Percentiles rank a stretch among this genome's conserved stretches.
Evolutionary conservation across 37 sponge, comb jelly and placozoan genomes (phyloP).

Genomic region (Mnemiopsis leidyi): DNA sequence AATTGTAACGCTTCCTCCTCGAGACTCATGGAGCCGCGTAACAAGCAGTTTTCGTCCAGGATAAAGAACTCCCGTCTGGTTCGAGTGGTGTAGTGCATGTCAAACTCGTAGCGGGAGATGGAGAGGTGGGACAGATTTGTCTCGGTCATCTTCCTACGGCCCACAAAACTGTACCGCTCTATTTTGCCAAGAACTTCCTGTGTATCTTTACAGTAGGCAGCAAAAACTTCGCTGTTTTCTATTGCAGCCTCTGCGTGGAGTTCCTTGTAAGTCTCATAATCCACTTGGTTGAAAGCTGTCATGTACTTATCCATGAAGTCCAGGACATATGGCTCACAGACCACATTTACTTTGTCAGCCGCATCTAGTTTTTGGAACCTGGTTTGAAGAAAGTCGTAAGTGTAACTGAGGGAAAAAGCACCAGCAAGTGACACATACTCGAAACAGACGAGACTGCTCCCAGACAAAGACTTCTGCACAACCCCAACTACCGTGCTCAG

Average conservation of each 20-base stretch:
- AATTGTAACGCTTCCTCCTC: conserved; percentile 53
- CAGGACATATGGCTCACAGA: conserved; percentile 3
- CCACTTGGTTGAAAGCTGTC: background rate
- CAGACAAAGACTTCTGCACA: conserved; percentile 27
- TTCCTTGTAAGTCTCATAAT: conserved; percentile 1
- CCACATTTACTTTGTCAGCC: background rate
- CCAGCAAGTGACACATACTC: conserved; percentile 33
- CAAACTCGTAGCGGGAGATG: conserved; percentile 52
- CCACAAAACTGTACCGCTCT: background rate
- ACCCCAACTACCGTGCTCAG: conserved; percentile 35
- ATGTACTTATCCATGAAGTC: background rate
- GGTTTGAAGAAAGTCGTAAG: conserved; percentile 4
- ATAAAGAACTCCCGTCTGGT: conserved; percentile 56
- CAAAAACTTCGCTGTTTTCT: conserved; percentile 18
- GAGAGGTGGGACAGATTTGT: conserved; percentile 15
- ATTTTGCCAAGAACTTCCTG: conserved; percentile 12
- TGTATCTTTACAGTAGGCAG: background rate
- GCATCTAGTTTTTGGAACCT: conserved; percentile 43
- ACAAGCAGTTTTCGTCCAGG: background rate
- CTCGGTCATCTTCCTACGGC: conserved; percentile 24
- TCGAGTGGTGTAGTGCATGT: background rate
- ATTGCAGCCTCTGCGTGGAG: background rate
- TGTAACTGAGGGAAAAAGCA: background rate
- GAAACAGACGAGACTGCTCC: background rate
- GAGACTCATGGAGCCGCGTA: conserved; percentile 21